Base-by-base conservation (phyloP, 2,888 invertebrate genomes). In the Tetheella fluctuosa region DNA sequence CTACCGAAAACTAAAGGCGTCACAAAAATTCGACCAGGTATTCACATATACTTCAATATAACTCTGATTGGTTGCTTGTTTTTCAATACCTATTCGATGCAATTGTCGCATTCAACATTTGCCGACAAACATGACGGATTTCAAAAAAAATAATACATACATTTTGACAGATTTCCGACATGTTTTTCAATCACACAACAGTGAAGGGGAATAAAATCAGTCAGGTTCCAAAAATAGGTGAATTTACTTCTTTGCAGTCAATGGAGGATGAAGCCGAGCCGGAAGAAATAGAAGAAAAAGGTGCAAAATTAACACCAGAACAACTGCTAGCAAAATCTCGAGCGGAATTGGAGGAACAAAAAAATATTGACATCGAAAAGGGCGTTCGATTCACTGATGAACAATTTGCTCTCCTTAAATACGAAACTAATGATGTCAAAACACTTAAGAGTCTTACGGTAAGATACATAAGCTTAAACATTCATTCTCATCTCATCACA, bases 341-440 rank as follows among this genome's bases (percentile, higher is more conserved):
- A 1, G 83, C 77, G 23, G 90, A 93, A 52, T 64, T 92, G 52
- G 88, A 91, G n/a, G 77, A 83, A 23, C 83, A 84, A 60, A 89
- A 85, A 64, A 79, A 72, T 30, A 65, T 81, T 0, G 93, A 94
- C 65, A 93, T 94, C 20, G 90, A 93, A 54, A 94, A 93, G 23
- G 95, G 95, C 60, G 92, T 95, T 25, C 86, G 92, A 75, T 93
- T 95, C 68, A 88, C 91, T 0, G 91, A 94, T 34, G 95, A 95
- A 59, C 94, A 95, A 65, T 95, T 91, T 69, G 94, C 94, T 10
- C 85, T 87, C 37, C 84, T 95, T 58, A 94, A 95, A 81, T 96
- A 95, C 69, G 95, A 95, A 81, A 93, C 94, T 8, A 94, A 94
- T 12, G 90, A 94, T 54, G 89, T 96, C 12, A 95, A 94, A 76